Base-by-base conservation (phyloP, 2,113 vertebrate species). In the Oostethus manadensis region DNA sequence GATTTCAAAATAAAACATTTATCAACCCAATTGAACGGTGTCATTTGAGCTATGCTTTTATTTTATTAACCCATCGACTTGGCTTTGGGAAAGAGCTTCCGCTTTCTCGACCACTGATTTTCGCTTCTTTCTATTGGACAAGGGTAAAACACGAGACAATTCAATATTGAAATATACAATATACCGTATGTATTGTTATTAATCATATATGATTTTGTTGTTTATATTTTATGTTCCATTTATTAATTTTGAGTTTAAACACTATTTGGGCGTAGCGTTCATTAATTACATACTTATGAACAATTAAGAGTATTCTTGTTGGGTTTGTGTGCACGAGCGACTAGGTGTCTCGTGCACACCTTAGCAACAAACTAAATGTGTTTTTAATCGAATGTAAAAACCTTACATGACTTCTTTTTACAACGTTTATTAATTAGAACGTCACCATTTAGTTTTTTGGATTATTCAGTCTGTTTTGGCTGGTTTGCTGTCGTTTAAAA, bases 111-210 rank as follows among this genome's bases (percentile, higher is more conserved):
- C 29, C 20, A 46, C 0, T 66, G 10, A 44, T 43, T 2, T 1
- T 4, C 6, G 58, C 18, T 0, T 18, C 40, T 78, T 64, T 51
- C 68, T 35, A 68, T 65, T 72, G 70, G 50, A 85, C 86, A 61
- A 2, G 35, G 35, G 22, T 51, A 3, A 10, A 51, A 29, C 6
- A 26, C 14, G 22, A 3, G 14, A 6, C 0, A 29, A 8, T 17
- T 29, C 16, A 16, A 7, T 9, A 38, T n/a, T n/a, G n/a, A n/a
- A n/a, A n/a, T 38, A 38, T 26, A 33, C 16, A 26, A 6, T 3
- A 17, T 33, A 23, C 15, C 1, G 16, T 42, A 42, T 42, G 5
- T 29, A 51, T n/a, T 10, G 16, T 4, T n/a, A n/a, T n/a, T n/a
- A n/a, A n/a, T n/a, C n/a, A n/a, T n/a, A n/a, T n/a, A n/a, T n/a